Evolutionary conservation across 2,888 invertebrate species (phyloP), one percentile per base, ranked within the genome.

Genomic region (Lasius platythorax): DNA sequence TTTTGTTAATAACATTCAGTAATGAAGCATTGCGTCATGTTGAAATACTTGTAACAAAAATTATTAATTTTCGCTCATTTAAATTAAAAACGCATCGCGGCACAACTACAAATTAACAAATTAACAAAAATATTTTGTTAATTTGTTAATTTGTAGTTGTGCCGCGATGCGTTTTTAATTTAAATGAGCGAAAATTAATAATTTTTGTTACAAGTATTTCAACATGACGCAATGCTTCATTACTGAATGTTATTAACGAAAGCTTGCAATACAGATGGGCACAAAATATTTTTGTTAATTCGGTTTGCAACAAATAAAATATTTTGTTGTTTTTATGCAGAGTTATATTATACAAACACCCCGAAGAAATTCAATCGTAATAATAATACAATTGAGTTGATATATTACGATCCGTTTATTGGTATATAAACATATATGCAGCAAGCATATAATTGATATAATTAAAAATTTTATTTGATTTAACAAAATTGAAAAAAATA

Each of bases 181-280:
- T 56, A 61, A 72, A 81, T 63, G 46, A 61, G 43, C 15, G 56
- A 23, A 70, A 81, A 81, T 72, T 61, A 70, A 61, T 61, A 81
- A 61, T 81, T 79, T 70, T 81, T 81, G 61, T 72, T 70, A 28
- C 61, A 79, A 78, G 33, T 70, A 61, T 23, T 70, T 79, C 79
- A 72, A 70, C 70, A 15, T 11, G 8, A 33, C 46, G 23, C 28
- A 43, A 63, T 63, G 66, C 61, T 81, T 81, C 72, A 72, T 81
- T 81, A 81, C 61, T 46, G 28, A 81, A 81, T 46, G 46, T 81
- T 72, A 72, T 81, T 72, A 81, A 81, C 79, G 70, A 61, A 61
- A 81, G 46, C 33, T 61, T 28, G 72, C 33, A 37, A 70, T 61
- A 37, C 46, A 81, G 79, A 33, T 61, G 23, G 43, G 46, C 12